A percentile compares a stretch with the other conserved stretches of the same genome.
Evolutionary conservation across 2,113 vertebrate genomes (phyloP).

Genomic region (Rhagologus leucostigma): DNA sequence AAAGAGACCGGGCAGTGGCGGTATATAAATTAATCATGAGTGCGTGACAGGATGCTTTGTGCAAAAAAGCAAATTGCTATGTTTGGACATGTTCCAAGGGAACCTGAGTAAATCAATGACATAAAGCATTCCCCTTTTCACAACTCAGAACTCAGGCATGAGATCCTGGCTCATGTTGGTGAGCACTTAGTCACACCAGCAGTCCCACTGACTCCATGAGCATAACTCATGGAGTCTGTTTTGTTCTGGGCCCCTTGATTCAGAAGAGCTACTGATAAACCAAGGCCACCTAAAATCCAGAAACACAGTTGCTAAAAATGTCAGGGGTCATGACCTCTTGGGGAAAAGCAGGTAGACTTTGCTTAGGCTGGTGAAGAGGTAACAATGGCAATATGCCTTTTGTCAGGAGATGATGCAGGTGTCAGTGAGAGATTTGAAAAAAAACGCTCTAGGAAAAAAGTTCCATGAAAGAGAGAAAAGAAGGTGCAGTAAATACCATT

Average conservation of each 20-base stretch:
- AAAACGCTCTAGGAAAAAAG: background rate
- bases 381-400: background rate
- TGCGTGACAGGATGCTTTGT: constrained; percentile 32
- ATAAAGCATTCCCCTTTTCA: constrained; percentile 41
- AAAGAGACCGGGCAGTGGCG: background rate
- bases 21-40: constrained; percentile 17
- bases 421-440: background rate
- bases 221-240: background rate
- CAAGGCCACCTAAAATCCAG: background rate
- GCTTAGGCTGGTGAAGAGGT: background rate
- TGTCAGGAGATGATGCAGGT: background rate
- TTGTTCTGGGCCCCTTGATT: background rate
- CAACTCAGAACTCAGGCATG: background rate
- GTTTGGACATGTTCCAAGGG: constrained; percentile 1
- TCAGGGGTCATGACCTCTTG: background rate
- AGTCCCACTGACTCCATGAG: background rate
- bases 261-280: constrained; percentile 10
- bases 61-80: constrained; percentile 23
- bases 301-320: background rate
- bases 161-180: constrained; percentile 24
- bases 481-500: background rate
- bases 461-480: background rate
- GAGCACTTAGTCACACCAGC: constrained; percentile 26
- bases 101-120: constrained; percentile 48
- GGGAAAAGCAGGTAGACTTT: constrained; percentile 6